These are phyloP conservation scores for Lithosia quadra DNA, from an alignment of 2,888 invertebrate species.

Conservation along the genomic window DNA sequence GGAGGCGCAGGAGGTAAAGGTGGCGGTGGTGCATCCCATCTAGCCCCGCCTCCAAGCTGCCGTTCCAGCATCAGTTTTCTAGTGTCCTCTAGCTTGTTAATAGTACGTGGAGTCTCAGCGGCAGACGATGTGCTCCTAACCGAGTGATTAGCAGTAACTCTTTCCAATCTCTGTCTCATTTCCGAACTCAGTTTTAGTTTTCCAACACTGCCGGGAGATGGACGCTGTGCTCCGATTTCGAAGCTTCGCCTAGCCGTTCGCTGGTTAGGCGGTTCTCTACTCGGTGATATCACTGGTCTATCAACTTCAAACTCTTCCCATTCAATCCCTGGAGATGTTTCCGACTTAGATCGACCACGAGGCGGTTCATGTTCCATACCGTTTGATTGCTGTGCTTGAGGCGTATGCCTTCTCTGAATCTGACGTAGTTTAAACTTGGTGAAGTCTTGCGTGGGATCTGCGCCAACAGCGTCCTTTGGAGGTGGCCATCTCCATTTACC, in stretches of 20 bases:
- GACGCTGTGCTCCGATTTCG: conserved; percentile 93
- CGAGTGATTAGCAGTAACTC: conserved; percentile 95
- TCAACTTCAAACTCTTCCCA: conserved; percentile 96
- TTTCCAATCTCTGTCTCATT: conserved; percentile 95
- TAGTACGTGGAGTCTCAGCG: conserved; percentile 90
- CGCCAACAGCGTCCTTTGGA: conserved; percentile 90
- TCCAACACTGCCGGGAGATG: conserved; percentile 95
- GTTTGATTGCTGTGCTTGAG: conserved; percentile 87
- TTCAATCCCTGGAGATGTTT: conserved; percentile 88
- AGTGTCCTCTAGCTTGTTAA: conserved; percentile 94
- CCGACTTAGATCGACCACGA: conserved; percentile 77
- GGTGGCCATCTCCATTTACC: conserved; percentile 99
- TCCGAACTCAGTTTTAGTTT: conserved; percentile 96
- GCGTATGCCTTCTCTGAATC: conserved; percentile 93
- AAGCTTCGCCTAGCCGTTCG: conserved; percentile 88
- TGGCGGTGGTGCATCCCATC: conserved; percentile 89
- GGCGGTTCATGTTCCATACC: conserved; percentile 78
- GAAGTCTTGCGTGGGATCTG: conserved; percentile 92
- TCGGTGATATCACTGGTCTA: conserved; percentile 69
- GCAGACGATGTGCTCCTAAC: conserved; percentile 92
- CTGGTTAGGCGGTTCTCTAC: conserved; percentile 77
- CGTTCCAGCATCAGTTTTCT: conserved; percentile 94
- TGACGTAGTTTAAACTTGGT: conserved; percentile 96
- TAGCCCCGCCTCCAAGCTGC: conserved; percentile 90
- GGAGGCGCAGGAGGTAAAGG: conserved; percentile 88